Evolutionary conservation across 2,797 vertebrate species (phyloP), one percentile per base, ranked within the genome.

Genomic region (Gambelia wislizenii): DNA sequence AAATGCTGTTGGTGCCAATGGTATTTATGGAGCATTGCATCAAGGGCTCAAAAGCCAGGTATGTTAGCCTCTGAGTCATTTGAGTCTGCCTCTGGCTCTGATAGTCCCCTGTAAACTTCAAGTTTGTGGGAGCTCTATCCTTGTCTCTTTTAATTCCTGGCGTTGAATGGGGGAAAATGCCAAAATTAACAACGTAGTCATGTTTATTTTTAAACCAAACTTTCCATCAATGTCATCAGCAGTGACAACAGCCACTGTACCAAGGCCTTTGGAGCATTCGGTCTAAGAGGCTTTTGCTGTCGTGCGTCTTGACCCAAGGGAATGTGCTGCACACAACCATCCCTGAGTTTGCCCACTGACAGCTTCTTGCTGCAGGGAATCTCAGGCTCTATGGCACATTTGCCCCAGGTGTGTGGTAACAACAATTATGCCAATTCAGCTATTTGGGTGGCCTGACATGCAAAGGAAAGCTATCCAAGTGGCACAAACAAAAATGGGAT

Each of bases 361-460:
- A 93, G 89, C 83, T 92, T 94, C 93, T 93, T 92, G 92, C 93
- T 91, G 89, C 89, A 92, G 91, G 90, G 77, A 74, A 72, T 75
- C 74, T 91, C 89, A 44, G 77, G 52, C 36, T 86, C 52, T 42
- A 47, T 82, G 87, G 78, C 47, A 7, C 87, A 61, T 88, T 94
- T 92, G 92, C 67, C 54, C 44, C 61, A 87, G 90, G 79, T 91
- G 82, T 87, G 80, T 54, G 85, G 59, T 25, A 79, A 83, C n/a
- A 90, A 67, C 78, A 27, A 67, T 86, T 69, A 87, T 89, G 90
- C 91, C 59, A 89, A 89, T 93, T 91, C 42, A 91, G 76, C 83
- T 94, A 67, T 86, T 92, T 91, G 81, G 59, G 52, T 87, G 36
- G 84, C 70, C 0, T 9, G 79, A 64, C 39, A 42, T 42, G 64